Conservation (phyloP, 2,113 vertebrate genomes). For the Cebidichthys violaceus region DNA sequence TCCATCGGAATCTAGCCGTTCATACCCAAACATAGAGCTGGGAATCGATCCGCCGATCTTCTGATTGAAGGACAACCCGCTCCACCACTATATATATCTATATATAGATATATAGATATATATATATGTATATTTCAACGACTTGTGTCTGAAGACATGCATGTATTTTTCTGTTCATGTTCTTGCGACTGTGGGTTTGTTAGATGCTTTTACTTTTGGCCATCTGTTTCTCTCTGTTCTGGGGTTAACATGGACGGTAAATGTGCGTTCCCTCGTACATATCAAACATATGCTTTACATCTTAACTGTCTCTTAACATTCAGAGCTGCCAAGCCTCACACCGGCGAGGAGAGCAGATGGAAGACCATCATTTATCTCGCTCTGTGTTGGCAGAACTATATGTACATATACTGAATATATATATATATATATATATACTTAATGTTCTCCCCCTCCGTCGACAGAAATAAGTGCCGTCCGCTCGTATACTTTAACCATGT, state of each 20-base stretch:
- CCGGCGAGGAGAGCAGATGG: constrained; percentile 42
- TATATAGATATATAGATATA: too few relatives aligned
- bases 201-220: neutral
- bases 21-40: too few relatives aligned
- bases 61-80: too few relatives aligned
- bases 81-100: too few relatives aligned
- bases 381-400: constrained; percentile 27
- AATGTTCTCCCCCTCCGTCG: neutral
- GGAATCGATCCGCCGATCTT: too few relatives aligned
- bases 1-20: too few relatives aligned
- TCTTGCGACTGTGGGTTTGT: neutral
- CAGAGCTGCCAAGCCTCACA: constrained; percentile 19
- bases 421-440: constrained; percentile 2
- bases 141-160: constrained; percentile 1
- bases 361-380: constrained; percentile 24
- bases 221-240: constrained; percentile 32
- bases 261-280: neutral
- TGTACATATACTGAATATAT: neutral
- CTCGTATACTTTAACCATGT: neutral
- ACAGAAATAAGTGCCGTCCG: neutral
- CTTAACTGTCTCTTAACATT: neutral
- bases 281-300: constrained; percentile 27
- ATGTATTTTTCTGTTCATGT: neutral
- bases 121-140: too few relatives aligned
- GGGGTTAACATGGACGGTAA: neutral